Evolutionary conservation across 2,113 vertebrate species (phyloP).

Genomic region (Chaetops frenatus): DNA sequence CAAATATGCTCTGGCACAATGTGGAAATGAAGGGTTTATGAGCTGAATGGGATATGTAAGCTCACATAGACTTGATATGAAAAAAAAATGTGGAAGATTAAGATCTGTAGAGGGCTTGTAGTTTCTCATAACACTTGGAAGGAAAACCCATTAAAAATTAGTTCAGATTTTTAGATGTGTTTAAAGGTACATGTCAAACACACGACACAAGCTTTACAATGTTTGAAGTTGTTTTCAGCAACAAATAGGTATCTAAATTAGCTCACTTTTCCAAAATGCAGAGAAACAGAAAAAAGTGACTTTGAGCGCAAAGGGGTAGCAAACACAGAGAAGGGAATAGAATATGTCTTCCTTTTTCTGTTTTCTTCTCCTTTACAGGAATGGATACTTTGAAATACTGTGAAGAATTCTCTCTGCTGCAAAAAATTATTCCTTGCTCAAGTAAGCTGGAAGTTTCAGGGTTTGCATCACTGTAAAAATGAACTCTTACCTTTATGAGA

Average conservation of each 20-base stretch:
- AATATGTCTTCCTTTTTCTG: neutral
- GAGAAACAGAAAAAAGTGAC: neutral
- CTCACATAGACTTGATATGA: fast-evolving
- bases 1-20: neutral
- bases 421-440: neutral
- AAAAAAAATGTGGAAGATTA: neutral
- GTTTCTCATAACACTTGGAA: neutral
- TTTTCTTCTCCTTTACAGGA: neutral
- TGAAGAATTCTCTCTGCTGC: neutral
- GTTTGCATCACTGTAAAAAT: neutral
- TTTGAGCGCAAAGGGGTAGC: neutral
- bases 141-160: neutral
- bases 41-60: neutral
- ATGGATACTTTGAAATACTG: neutral
- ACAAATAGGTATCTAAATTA: neutral
- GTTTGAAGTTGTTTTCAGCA: neutral
- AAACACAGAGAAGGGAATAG: neutral
- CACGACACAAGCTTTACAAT: neutral
- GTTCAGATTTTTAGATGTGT: neutral
- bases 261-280: neutral
- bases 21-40: neutral
- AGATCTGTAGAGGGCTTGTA: neutral
- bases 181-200: neutral
- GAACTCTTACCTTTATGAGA: neutral
- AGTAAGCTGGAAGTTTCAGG: neutral